Base-by-base conservation (phyloP, 2,113 vertebrate species). In the Psophia crepitans region DNA sequence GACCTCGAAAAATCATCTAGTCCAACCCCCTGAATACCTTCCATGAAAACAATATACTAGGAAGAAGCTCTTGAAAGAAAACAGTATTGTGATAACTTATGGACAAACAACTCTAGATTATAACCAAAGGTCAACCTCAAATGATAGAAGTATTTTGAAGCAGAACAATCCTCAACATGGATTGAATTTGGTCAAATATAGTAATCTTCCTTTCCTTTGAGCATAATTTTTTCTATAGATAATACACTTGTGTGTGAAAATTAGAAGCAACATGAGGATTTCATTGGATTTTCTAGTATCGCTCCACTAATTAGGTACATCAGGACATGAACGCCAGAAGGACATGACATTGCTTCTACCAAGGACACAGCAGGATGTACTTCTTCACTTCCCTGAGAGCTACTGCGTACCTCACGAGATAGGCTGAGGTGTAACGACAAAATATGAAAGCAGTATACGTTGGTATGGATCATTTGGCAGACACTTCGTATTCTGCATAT, bases 401-500 rank as follows among this genome's bases (percentile, higher is more conserved):
- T 27, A 1, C 32, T 24, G 12, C 6, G 6, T 3, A 5, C 12
- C 30, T 63, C 23, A 48, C 1, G 1, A 51, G 8, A 16, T 1
- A 43, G 35, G 17, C 10, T 39, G 63, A 8, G 2, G 5, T 19
- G 3, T 4, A n/a, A 4, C 0, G 2, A 33, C 41, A 48, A 54
- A 6, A 9, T 6, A 2, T 5, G 13, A 48, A 23, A 33, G 26
- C 10, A 11, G 37, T 14, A 12, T 33, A 8, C 30, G 5, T 1
- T 23, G 21, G 43, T 9, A 33, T 5, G 5, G 5, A 4, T 24
- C 76, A 2, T 23, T 44, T 37, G 71, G 41, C 46, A 68, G 30
- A 37, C 3, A 13, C 23, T 54, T 56, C 15, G 11, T 3, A 9
- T 1, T 30, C 6, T 3, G 14, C 0, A 1, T 18, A 23, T 2